Evolutionary conservation across 1,140 invertebrate species (phyloP).

Genomic region (Trichonephila inaurata): DNA sequence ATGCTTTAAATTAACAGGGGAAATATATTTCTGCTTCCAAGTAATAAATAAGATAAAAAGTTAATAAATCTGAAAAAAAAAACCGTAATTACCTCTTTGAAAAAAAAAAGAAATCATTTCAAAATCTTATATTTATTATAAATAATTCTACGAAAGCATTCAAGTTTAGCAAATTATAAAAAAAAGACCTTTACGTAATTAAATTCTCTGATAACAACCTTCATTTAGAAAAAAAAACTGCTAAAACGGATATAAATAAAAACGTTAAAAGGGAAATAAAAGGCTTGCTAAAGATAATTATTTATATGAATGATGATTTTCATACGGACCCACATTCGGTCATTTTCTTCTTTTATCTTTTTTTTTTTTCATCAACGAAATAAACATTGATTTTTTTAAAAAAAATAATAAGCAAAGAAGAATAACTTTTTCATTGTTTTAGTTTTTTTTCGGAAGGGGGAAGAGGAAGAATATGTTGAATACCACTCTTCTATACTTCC

Average conservation of each 20-base stretch:
- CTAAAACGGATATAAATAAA: neutral
- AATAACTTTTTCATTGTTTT: neutral
- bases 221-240: neutral
- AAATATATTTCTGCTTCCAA: neutral
- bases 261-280: neutral
- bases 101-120: neutral
- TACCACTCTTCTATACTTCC: neutral
- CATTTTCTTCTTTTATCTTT: neutral
- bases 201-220: neutral
- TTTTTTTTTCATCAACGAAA: neutral
- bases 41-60: neutral
- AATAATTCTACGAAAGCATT: neutral
- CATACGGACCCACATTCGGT: neutral
- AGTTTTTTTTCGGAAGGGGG: neutral
- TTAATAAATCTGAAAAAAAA: neutral
- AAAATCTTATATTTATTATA: neutral
- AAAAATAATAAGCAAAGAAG: neutral
- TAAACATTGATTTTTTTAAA: no score
- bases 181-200: neutral
- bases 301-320: conserved; percentile 5
- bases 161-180: neutral
- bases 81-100: neutral
- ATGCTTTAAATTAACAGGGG: no score
- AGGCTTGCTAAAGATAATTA: neutral
- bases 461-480: neutral